Conservation (phyloP, 2,797 vertebrate genomes). For the Gymnothorax javanicus region DNA sequence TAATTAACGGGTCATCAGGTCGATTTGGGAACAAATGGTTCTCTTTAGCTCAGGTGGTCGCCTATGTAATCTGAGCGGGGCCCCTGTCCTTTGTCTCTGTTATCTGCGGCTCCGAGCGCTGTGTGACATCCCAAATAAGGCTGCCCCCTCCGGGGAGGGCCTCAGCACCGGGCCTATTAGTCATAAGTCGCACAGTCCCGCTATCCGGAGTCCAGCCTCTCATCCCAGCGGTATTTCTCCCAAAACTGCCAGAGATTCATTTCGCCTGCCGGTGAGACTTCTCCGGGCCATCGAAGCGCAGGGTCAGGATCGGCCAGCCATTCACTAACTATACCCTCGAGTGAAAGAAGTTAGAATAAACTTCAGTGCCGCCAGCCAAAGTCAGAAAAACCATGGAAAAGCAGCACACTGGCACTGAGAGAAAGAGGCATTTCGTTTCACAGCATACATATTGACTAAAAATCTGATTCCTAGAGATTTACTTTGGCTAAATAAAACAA, state of each 20-base stretch:
- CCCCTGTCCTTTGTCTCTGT: conserved; percentile 65
- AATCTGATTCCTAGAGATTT: too few species aligned
- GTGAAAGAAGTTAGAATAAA: conserved; percentile 16
- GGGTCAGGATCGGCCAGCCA: conserved; percentile 26
- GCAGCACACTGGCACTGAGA: neutral
- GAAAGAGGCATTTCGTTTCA: neutral
- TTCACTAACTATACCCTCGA: conserved; percentile 40
- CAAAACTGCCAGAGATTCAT: conserved; percentile 28
- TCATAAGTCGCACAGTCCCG: conserved; percentile 43
- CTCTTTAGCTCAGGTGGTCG: conserved; percentile 85
- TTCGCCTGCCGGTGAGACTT: conserved; percentile 28
- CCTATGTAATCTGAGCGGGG: conserved; percentile 71
- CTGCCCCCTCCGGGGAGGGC: conserved; percentile 46
- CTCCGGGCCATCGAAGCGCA: conserved; percentile 18
- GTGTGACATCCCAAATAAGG: conserved; percentile 60
- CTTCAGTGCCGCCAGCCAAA: neutral
- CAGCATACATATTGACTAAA: too few species aligned
- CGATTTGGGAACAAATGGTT: conserved; percentile 80
- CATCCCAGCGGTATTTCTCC: conserved; percentile 22
- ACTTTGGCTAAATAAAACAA: too few species aligned
- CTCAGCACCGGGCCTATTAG: conserved; percentile 45
- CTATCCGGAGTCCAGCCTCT: conserved; percentile 29
- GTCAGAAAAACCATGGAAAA: neutral
- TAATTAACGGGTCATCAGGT: conserved; percentile 87
- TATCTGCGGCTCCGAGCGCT: conserved; percentile 53